These are phyloP conservation scores for Aulostomus chinensis DNA, from an alignment of 2,797 vertebrate species.

Conservation along the genomic window DNA sequence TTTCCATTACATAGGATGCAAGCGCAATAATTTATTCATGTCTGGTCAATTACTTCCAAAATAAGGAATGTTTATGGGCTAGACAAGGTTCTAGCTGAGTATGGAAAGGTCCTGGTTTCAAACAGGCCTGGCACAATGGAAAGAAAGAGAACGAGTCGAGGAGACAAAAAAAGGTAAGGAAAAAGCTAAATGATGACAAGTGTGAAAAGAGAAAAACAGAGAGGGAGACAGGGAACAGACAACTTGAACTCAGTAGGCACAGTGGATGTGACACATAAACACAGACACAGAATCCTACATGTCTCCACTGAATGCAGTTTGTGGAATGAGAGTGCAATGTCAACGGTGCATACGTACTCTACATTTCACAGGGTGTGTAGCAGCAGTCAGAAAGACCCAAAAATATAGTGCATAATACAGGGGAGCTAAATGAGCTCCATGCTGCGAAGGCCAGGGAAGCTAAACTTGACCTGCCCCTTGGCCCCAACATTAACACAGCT, in stretches of 20 bases:
- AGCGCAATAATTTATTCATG: conserved; percentile 34
- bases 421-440: conserved; percentile 43
- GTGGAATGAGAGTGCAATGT: too few relatives aligned
- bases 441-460: conserved; percentile 43
- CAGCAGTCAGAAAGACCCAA: conserved; percentile 73
- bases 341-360: conserved; percentile 52
- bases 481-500: conserved; percentile 32
- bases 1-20: conserved; percentile 29
- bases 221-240: conserved; percentile 9
- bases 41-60: conserved; percentile 51
- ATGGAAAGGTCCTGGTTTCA: conserved; percentile 38
- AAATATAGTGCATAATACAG: conserved; percentile 66
- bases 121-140: conserved; percentile 37
- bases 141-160: too few relatives aligned
- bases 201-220: neutral
- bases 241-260: conserved; percentile 33
- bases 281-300: conserved; percentile 23
- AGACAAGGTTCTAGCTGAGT: conserved; percentile 44
- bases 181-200: neutral
- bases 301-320: conserved; percentile 33
- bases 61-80: conserved; percentile 54
- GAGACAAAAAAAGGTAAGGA: neutral
- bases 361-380: conserved; percentile 63
- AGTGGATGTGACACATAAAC: conserved; percentile 25
- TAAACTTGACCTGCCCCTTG: conserved; percentile 49